A percentile compares a stretch with the other conserved stretches of the same genome.
phyloP scores from a whole-genome alignment of 2,113 vertebrate genomes.

The Periophthalmus modestus region DNA sequence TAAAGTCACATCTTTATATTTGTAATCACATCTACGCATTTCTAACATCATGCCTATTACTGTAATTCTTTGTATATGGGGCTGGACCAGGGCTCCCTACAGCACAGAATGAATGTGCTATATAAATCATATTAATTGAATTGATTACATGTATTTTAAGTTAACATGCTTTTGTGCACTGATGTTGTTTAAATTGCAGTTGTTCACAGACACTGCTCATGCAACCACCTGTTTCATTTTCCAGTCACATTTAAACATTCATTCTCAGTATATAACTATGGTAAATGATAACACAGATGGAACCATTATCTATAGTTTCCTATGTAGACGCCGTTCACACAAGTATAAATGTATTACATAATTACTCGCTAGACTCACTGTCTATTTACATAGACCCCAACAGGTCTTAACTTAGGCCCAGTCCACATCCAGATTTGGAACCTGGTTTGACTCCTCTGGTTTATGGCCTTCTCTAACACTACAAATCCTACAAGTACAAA shows the following conservation, averaged over 20 bases:
- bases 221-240: not conserved
- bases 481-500: not conserved
- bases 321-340: not conserved
- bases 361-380: not conserved
- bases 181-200: no score
- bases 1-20: no score
- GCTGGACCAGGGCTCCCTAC: no score
- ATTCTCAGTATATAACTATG: not conserved
- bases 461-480: not conserved
- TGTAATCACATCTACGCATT: no score
- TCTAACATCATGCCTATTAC: no score
- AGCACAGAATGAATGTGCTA: no score
- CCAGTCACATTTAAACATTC: not conserved
- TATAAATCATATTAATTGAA: no score
- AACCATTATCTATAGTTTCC: not conserved
- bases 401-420: not conserved
- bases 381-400: not conserved
- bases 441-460: not conserved
- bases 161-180: no score
- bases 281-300: not conserved
- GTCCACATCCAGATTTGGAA: constrained; percentile 1
- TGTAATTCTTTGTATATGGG: no score
- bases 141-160: no score
- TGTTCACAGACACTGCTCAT: not conserved
- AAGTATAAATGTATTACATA: not conserved